Conservation (phyloP, 1,140 invertebrate species). For the Drosophila pachea region DNA sequence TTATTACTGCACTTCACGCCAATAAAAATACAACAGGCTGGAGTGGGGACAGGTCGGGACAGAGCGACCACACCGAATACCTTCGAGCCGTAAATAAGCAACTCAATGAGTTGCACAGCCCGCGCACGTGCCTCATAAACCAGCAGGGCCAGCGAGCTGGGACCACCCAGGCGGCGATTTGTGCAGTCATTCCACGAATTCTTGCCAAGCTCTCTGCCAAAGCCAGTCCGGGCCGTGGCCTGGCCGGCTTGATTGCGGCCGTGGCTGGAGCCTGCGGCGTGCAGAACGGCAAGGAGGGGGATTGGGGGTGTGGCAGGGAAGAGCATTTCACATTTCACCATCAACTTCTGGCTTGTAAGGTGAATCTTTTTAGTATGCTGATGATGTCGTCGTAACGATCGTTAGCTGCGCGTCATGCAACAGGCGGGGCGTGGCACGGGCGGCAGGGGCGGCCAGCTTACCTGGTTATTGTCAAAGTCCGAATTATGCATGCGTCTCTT, state of each 20-base stretch:
- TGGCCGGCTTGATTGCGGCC: slow-evolving; percentile 41
- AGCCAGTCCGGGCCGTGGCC: slow-evolving; percentile 22
- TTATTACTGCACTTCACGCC: slow-evolving; percentile 72
- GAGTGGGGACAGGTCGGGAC: slow-evolving; percentile 1
- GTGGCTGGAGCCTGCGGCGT: slow-evolving; percentile 43
- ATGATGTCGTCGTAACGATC: slow-evolving; percentile 48
- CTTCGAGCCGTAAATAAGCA: slow-evolving; percentile 74
- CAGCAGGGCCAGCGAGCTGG: slow-evolving; percentile 34
- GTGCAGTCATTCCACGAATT: slow-evolving; percentile 76
- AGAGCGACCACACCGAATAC: slow-evolving; percentile 57
- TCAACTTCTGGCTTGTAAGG: slow-evolving; percentile 43
- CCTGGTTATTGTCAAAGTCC: slow-evolving; percentile 66
- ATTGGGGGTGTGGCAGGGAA: background rate
- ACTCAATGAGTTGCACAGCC: slow-evolving; percentile 71
- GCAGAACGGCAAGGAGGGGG: slow-evolving; percentile 25
- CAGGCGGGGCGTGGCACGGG: no score
- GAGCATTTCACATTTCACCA: slow-evolving; percentile 70
- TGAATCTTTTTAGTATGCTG: slow-evolving; percentile 59
- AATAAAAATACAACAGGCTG: slow-evolving; percentile 43
- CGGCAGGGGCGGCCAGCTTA: background rate
- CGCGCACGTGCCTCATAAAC: slow-evolving; percentile 76
- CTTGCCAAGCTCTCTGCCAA: slow-evolving; percentile 44
- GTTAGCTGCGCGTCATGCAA: slow-evolving; percentile 42
- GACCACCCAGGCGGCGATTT: slow-evolving; percentile 72
- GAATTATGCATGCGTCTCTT: slow-evolving; percentile 69